phyloP scores from a whole-genome alignment of 2,113 vertebrate species.

The Atherinomorus stipes region DNA sequence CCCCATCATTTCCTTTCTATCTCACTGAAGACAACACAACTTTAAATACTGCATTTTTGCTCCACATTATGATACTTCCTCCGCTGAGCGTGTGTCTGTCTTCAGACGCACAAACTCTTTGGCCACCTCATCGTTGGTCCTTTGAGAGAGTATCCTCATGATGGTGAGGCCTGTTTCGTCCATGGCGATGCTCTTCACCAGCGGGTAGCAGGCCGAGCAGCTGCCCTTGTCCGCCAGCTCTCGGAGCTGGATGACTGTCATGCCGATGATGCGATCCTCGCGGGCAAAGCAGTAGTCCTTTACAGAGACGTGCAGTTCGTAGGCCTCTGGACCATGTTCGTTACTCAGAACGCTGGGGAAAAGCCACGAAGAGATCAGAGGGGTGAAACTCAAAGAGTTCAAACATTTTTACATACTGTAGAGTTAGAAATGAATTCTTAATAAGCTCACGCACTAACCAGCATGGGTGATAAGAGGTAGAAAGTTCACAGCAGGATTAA shows the following conservation, averaged over 20 bases:
- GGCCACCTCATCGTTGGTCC: conserved; percentile 95
- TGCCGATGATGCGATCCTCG: conserved; percentile 93
- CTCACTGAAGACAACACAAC: conserved; percentile 67
- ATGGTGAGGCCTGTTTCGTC: conserved; percentile 97
- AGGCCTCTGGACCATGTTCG: conserved; percentile 89
- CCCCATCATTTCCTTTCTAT: conserved; percentile 3
- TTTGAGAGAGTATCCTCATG: conserved; percentile 96
- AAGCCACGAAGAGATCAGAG: conserved; percentile 8
- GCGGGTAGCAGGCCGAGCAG: conserved; percentile 87
- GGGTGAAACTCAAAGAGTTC: not conserved
- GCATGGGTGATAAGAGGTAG: not conserved
- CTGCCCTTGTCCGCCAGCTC: conserved; percentile 87
- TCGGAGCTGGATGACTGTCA: conserved; percentile 94
- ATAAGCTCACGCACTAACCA: not conserved
- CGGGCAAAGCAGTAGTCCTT: conserved; percentile 99
- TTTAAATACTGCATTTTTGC: conserved; percentile 60
- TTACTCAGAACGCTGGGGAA: conserved; percentile 87
- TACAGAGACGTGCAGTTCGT: conserved; percentile 94
- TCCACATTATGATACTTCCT: conserved; percentile 86
- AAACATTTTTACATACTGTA: not conserved
- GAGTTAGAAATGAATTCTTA: not conserved
- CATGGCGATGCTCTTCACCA: conserved; percentile 87
- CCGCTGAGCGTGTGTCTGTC: conserved; percentile 90
- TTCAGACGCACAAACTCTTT: conserved; percentile 98
- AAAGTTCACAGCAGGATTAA: not conserved